A percentile compares a stretch with the other conserved stretches of the same genome.
Conservation (phyloP, 1,140 invertebrate genomes). For the Episyrphus balteatus region DNA sequence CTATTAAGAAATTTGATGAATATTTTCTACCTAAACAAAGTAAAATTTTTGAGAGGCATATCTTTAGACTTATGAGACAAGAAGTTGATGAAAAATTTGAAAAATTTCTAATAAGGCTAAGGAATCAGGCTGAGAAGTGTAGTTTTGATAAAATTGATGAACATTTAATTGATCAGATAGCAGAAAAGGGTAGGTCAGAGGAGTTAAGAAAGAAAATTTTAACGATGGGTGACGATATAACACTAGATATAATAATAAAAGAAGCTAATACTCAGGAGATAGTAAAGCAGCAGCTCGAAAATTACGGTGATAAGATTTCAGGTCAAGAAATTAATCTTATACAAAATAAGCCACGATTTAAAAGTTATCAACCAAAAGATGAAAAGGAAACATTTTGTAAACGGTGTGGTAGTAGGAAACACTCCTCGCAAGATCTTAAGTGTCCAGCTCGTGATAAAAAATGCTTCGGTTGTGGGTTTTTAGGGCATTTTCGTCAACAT, state of each 20-base stretch:
- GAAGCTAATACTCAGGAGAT: slow-evolving; percentile 3
- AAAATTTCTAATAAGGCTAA: slow-evolving; percentile 11
- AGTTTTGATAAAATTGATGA: slow-evolving; percentile 6
- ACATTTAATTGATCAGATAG: slow-evolving; percentile 5
- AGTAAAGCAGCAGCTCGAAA: background rate
- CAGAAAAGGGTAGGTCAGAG: slow-evolving; percentile 8
- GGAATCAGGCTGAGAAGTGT: slow-evolving; percentile 12
- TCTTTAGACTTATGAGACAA: slow-evolving; percentile 1
- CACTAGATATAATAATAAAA: slow-evolving; percentile 11
- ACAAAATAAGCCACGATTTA: no score
- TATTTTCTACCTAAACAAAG: slow-evolving; percentile 21
- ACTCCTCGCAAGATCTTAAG: no score
- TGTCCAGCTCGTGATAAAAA: no score
- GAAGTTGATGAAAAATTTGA: slow-evolving; percentile 6
- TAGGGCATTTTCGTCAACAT: no score
- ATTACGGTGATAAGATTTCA: no score
- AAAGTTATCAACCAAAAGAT: no score
- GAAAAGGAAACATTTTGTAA: no score
- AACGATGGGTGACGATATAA: slow-evolving; percentile 8
- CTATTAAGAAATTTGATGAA: slow-evolving; percentile 16
- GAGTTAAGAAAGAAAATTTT: slow-evolving; percentile 10
- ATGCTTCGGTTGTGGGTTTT: no score
- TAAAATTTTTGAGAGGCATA: slow-evolving; percentile 7
- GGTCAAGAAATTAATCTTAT: no score
- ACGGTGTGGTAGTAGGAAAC: no score